Base-by-base conservation (phyloP, 2,113 vertebrate species). In the Datnioides undecimradiatus region DNA sequence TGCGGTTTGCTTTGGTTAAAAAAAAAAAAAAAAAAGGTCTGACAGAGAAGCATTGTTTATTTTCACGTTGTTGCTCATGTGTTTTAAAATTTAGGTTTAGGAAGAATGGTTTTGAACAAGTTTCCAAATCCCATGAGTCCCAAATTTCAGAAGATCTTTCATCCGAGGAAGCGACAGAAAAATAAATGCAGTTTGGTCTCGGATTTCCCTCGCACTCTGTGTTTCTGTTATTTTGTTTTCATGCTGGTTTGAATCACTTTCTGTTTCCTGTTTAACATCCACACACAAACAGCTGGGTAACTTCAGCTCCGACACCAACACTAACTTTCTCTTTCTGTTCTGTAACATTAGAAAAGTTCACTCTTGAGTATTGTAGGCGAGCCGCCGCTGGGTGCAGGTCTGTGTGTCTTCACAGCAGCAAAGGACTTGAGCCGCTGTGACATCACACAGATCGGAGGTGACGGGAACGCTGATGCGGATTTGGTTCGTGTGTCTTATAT, bases 401-500 rank as follows among this genome's bases (percentile, higher is more conserved):
- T 55, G 14, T 13, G 46, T 9, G 3, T 64, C 16, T 49, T 33
- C 9, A 13, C 12, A 1, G 31, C 5, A 1, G 29, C 27, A 4
- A 4, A 41, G 25, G 60, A 57, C 68, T n/a, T 63, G 60, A 66
- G 48, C 17, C 6, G 10, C 55, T 33, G 69, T 71, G 84, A 80
- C 65, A 72, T 76, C 33, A 48, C 43, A 41, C n/a, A 63, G 72
- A 87, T 76, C 6, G 1, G 41, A 68, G 48, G 66, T 17, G 67
- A 83, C 25, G 29, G 65, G 27, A 72, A 79, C 13, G 38, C 64
- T 81, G 77, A 57, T 67, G 19, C 76, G 71, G 27, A 64, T 79
- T 40, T 48, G 55, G 71, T 67, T 80, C 10, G 23, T 49, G 34
- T 40, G 48, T 64, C 55, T 83, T 87, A 80, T 51, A 17, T 87